Evolutionary conservation across 2,113 vertebrate genomes (phyloP), one percentile per base, ranked within the genome.

Genomic region (Perca fluviatilis): DNA sequence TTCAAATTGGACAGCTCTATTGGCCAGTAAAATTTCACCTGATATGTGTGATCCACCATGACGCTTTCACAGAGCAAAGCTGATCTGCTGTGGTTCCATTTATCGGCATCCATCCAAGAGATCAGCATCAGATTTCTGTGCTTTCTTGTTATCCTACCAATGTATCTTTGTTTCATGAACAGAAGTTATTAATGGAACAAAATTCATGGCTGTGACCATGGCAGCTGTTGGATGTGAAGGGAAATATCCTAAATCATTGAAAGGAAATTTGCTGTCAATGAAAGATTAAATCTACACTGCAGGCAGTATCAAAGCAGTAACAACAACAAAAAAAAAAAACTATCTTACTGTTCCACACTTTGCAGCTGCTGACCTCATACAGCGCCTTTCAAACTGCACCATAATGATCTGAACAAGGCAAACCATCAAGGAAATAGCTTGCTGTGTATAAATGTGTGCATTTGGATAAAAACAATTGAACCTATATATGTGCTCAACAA

Each of bases 331-430:
- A 56, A 36, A 57, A 6, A 18, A 47, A 19, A 27, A 25, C 0
- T 25, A 43, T 40, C 15, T 68, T 16, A 33, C 13, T 23, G 10
- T 61, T 60, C 15, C 13, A 64, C n/a, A 47, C 5, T 67, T 67
- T 47, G 25, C 18, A 56, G 30, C 57, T 57, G 49, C 40, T 36
- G 47, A 16, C 33, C 47, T 60, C 43, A 23, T 27, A n/a, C 64
- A 43, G 62, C 5, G 14, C 65, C 33, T 74, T 58, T 82, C 33
- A 61, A 14, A 49, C 9, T 19, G 16, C 46, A 51, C 14, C 9
- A 9, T 43, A 36, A 80, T 69, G 11, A 65, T 40, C 8, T 33
- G 18, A 76, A 77, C 33, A 60, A n/a, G 74, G 46, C 25, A 25
- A 77, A 51, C 8, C 33, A 1, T 58, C 43, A n/a, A 72, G 30